A percentile compares a stretch with the other conserved stretches of the same genome.
Conservation (phyloP, 2,797 vertebrate species). For the Microctenopoma steveboyesi region DNA sequence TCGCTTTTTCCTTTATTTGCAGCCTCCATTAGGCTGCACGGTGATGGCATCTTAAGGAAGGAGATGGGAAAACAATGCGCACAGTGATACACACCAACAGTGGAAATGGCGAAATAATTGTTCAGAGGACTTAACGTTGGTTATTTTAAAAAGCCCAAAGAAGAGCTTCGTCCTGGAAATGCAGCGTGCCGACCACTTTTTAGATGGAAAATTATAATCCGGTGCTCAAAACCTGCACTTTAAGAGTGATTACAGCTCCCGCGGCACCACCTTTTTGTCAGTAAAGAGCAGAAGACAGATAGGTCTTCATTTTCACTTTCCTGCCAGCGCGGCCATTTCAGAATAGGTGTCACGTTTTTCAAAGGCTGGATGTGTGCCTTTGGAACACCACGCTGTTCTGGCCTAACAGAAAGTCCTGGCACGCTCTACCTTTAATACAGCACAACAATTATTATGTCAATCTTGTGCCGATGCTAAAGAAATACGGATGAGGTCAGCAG, state of each 20-base stretch:
- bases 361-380: slow-evolving; percentile 54
- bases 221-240: slow-evolving; percentile 38
- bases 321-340: slow-evolving; percentile 38
- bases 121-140: slow-evolving; percentile 35
- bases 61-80: slow-evolving; percentile 35
- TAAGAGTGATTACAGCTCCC: slow-evolving; percentile 59
- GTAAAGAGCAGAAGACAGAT: slow-evolving; percentile 54
- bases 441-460: slow-evolving; percentile 8
- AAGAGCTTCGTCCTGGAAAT: slow-evolving; percentile 28
- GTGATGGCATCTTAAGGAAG: slow-evolving; percentile 47
- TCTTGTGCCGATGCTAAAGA: slow-evolving; percentile 18
- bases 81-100: slow-evolving; percentile 29
- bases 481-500: slow-evolving; percentile 16
- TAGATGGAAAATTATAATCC: slow-evolving; percentile 37
- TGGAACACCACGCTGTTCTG: slow-evolving; percentile 34
- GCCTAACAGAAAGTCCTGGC: slow-evolving; percentile 14
- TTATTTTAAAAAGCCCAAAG: slow-evolving; percentile 33
- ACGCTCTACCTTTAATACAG: slow-evolving; percentile 9
- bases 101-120: slow-evolving; percentile 53
- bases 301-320: slow-evolving; percentile 62
- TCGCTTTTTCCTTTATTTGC: slow-evolving; percentile 74
- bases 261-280: slow-evolving; percentile 37
- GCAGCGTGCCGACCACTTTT: slow-evolving; percentile 36
- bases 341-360: slow-evolving; percentile 53
- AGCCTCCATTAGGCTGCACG: slow-evolving; percentile 57